These are phyloP conservation scores for Puntigrus tetrazona DNA, from an alignment of 2,113 vertebrate species.

Conservation along the genomic window DNA sequence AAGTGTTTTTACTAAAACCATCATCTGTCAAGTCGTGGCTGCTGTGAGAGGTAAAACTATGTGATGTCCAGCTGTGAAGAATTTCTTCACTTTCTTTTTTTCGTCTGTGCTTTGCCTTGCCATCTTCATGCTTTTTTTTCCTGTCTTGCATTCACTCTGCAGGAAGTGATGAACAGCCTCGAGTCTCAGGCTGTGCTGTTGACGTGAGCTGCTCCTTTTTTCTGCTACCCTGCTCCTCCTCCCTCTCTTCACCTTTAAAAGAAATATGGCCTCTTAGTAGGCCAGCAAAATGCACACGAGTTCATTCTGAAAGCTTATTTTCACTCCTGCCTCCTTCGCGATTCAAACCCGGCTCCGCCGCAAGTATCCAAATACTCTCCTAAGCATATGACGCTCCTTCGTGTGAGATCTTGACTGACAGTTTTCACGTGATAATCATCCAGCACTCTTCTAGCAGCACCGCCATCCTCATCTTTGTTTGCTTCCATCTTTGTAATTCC, in stretches of 20 bases:
- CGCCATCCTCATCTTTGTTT: neutral
- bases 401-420: slow-evolving; percentile 1
- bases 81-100: slow-evolving; percentile 19
- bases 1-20: slow-evolving; percentile 29
- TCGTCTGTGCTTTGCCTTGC: neutral
- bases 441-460: neutral
- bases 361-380: neutral
- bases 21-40: slow-evolving; percentile 29
- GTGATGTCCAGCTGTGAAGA: slow-evolving; percentile 36
- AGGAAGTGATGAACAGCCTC: slow-evolving; percentile 29
- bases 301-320: neutral
- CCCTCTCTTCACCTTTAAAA: slow-evolving; percentile 30
- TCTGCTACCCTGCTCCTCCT: neutral
- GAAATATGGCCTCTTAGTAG: slow-evolving; percentile 21
- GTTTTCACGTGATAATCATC: neutral
- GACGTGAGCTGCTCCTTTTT: slow-evolving; percentile 7
- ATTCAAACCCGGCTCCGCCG: neutral
- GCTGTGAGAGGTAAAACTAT: slow-evolving; percentile 17
- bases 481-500: slow-evolving; percentile 13
- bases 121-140: slow-evolving; percentile 14
- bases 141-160: slow-evolving; percentile 17
- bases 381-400: neutral
- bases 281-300: neutral
- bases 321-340: neutral
- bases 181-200: slow-evolving; percentile 35